These are phyloP conservation scores for Drosophila ochracea DNA, from an alignment of 2,888 invertebrate genomes.

Conservation along the genomic window DNA sequence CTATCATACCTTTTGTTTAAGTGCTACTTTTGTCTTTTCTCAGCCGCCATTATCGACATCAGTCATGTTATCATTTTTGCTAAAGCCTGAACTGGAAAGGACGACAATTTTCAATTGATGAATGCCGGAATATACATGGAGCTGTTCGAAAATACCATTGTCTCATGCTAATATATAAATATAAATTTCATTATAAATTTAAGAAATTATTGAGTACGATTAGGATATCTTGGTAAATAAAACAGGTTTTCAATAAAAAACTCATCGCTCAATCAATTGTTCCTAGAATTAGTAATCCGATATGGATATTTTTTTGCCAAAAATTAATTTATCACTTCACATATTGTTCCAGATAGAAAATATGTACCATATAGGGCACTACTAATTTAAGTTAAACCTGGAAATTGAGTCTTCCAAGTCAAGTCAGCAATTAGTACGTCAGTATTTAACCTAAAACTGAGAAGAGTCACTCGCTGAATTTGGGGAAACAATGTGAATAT, in stretches of 20 bases:
- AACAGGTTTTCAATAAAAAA: background rate
- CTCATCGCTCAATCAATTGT: too few species aligned
- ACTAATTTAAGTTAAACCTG: background rate
- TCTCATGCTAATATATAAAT: background rate
- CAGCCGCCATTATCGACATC: conserved; percentile 10
- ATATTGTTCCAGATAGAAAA: background rate
- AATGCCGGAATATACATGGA: too few species aligned
- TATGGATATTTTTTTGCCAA: too few species aligned
- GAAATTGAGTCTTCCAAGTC: background rate
- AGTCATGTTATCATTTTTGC: conserved; percentile 16
- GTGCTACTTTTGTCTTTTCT: conserved; percentile 31
- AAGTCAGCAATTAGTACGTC: background rate
- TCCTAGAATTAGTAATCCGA: too few species aligned
- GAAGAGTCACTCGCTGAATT: background rate
- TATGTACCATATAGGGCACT: background rate
- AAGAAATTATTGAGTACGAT: background rate
- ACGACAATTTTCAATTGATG: background rate
- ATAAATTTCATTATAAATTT: background rate
- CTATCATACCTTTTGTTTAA: conserved; percentile 58
- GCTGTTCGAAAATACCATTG: background rate
- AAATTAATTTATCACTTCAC: too few species aligned
- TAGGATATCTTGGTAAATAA: background rate
- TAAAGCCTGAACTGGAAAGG: background rate
- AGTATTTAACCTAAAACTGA: background rate
- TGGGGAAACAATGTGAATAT: background rate